Conservation (phyloP, 2,888 invertebrate genomes). For the Sinelater perroti region DNA sequence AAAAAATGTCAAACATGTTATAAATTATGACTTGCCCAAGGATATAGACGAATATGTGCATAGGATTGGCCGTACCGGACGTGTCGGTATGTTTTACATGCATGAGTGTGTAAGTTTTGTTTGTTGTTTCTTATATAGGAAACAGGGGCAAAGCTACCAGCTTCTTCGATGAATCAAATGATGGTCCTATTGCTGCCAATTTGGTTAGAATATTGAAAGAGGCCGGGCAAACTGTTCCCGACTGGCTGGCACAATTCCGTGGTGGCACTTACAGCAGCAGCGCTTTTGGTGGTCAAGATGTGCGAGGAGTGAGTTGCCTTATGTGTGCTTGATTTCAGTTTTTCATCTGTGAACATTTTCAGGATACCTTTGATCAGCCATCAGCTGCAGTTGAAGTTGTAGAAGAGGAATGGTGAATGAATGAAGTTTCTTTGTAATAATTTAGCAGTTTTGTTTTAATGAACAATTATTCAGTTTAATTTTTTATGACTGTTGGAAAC, state of each 20-base stretch:
- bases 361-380: background rate
- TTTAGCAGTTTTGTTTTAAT: too few species aligned
- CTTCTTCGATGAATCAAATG: conserved; percentile 75
- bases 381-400: background rate
- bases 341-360: background rate
- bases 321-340: background rate
- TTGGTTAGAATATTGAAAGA: conserved; percentile 79
- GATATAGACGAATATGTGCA: conserved; percentile 95
- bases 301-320: conserved; percentile 65
- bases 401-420: conserved; percentile 2
- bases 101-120: too few species aligned
- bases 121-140: too few species aligned
- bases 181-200: conserved; percentile 68
- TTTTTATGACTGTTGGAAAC: too few species aligned
- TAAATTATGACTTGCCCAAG: conserved; percentile 91
- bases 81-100: conserved; percentile 73
- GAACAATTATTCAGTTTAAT: too few species aligned
- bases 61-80: conserved; percentile 92
- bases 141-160: conserved; percentile 88
- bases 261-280: conserved; percentile 61
- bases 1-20: conserved; percentile 84
- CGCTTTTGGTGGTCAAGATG: conserved; percentile 77
- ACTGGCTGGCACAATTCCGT: conserved; percentile 70
- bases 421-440: too few species aligned
- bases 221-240: conserved; percentile 82